Evolutionary conservation across 2,113 vertebrate species (phyloP).

Genomic region (Charadrius vociferus): DNA sequence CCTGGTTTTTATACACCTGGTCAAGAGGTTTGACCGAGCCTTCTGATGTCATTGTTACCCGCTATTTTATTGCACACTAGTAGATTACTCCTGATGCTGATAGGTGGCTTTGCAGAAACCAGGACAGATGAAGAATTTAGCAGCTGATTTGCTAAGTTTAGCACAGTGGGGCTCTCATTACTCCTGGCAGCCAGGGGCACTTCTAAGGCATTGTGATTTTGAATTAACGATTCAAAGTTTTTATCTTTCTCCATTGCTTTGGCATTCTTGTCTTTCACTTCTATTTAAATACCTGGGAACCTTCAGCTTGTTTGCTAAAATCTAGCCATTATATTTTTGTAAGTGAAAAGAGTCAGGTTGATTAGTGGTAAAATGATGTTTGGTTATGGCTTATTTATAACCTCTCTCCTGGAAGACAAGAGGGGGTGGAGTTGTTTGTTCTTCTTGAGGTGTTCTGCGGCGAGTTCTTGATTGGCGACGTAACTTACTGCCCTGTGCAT

Average conservation of each 20-base stretch:
- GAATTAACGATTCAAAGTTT: neutral
- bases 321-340: accelerated
- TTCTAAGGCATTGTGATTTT: neutral
- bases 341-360: neutral
- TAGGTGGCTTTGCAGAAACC: neutral
- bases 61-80: neutral
- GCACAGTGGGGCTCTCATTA: neutral
- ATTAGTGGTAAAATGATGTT: neutral
- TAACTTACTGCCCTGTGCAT: neutral
- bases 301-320: neutral
- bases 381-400: neutral
- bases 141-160: neutral
- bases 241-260: neutral
- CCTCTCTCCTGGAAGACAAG: neutral
- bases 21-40: neutral
- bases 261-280: neutral
- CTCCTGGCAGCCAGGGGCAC: neutral
- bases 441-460: neutral
- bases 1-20: neutral
- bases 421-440: neutral
- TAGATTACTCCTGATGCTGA: neutral
- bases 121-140: neutral
- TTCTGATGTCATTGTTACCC: neutral
- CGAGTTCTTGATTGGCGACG: neutral
- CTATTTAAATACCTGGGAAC: neutral